Conservation (phyloP, 2,797 vertebrate species). For the Urophycis tenuis region DNA sequence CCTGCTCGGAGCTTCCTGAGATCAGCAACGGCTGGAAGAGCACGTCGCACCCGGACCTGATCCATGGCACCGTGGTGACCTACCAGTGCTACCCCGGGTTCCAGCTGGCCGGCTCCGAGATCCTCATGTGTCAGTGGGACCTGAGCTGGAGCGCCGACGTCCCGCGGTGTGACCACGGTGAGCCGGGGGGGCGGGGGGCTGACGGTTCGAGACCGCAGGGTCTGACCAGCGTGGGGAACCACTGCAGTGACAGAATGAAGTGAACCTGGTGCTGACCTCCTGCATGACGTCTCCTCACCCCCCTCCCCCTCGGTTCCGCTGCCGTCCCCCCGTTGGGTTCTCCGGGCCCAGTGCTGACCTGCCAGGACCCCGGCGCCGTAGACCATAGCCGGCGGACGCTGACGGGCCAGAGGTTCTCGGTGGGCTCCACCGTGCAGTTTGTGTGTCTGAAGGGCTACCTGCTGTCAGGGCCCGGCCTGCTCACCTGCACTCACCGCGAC, state of each 20-base stretch:
- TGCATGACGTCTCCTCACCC: too few relatives aligned
- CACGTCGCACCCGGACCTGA: slow-evolving; percentile 87
- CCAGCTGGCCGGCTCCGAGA: slow-evolving; percentile 80
- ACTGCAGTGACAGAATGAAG: background rate
- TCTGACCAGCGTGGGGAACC: background rate
- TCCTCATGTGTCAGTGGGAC: slow-evolving; percentile 99
- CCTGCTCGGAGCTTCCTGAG: slow-evolving; percentile 90
- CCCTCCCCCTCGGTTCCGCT: too few relatives aligned
- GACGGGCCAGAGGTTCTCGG: slow-evolving; percentile 77
- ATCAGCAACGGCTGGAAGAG: slow-evolving; percentile 95
- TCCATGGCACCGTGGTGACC: slow-evolving; percentile 90
- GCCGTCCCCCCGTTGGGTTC: background rate
- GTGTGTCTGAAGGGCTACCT: slow-evolving; percentile 88
- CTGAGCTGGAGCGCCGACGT: slow-evolving; percentile 92
- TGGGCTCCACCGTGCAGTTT: slow-evolving; percentile 86
- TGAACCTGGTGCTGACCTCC: background rate
- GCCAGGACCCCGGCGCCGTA: slow-evolving; percentile 84
- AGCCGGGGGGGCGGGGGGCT: slow-evolving; percentile 25
- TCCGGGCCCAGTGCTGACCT: slow-evolving; percentile 74
- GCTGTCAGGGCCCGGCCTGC: slow-evolving; percentile 75
- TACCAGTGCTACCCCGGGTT: slow-evolving; percentile 96
- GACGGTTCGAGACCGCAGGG: background rate
- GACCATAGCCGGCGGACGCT: slow-evolving; percentile 85
- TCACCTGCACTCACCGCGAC: slow-evolving; percentile 87
- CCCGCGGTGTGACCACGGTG: slow-evolving; percentile 87